A percentile compares a stretch with the other conserved stretches of the same genome.
These are phyloP conservation scores for Nixonia krombeini DNA, from an alignment of 1,140 invertebrate genomes.

Conservation along the genomic window DNA sequence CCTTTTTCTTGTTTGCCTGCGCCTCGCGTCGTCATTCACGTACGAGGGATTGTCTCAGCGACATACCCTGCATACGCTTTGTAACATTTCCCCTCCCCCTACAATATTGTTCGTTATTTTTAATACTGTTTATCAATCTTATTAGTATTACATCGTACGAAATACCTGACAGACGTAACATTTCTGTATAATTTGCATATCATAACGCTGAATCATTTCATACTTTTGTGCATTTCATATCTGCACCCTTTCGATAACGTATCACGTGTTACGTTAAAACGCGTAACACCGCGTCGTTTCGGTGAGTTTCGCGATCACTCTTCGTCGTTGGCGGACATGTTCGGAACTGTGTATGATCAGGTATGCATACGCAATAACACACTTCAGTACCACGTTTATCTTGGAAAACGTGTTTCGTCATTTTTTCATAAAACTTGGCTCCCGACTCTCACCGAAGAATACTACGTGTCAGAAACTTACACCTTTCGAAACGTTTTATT, in stretches of 20 bases:
- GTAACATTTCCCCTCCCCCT: conserved; percentile 14
- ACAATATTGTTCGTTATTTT: conserved; percentile 17
- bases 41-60: conserved; percentile 1
- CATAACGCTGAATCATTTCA: conserved; percentile 36
- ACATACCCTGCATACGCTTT: neutral
- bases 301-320: conserved; percentile 13
- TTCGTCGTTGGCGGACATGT: conserved; percentile 25
- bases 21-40: conserved; percentile 1
- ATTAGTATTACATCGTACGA: conserved; percentile 34
- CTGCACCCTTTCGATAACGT: conserved; percentile 28
- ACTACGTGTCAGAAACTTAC: too few species aligned
- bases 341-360: conserved; percentile 34
- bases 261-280: conserved; percentile 43
- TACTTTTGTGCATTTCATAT: too few species aligned
- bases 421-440: too few species aligned
- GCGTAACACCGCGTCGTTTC: conserved; percentile 41
- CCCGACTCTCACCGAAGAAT: too few species aligned
- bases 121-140: conserved; percentile 43
- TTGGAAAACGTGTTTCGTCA: too few species aligned
- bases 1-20: conserved; percentile 2
- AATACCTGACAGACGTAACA: conserved; percentile 43
- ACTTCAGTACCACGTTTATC: too few species aligned
- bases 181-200: conserved; percentile 41
- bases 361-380: too few species aligned
- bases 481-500: too few species aligned